A percentile compares a stretch with the other conserved stretches of the same genome.
Conservation (phyloP, 2,888 invertebrate species). For the Tetragonisca angustula region DNA sequence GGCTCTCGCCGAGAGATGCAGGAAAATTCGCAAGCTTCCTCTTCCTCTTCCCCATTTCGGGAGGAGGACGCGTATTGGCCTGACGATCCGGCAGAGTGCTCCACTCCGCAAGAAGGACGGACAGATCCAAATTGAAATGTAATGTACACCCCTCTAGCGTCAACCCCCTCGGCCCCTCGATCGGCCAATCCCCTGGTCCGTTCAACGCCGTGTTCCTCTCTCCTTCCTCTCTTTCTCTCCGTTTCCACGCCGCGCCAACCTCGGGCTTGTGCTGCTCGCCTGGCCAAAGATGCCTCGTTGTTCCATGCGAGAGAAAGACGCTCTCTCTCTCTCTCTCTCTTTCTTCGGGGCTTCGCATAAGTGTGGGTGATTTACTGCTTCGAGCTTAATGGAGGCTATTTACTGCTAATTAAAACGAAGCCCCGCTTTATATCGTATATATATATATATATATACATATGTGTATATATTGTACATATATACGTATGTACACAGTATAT, state of each 20-base stretch:
- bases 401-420: slow-evolving; percentile 83
- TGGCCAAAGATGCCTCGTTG: slow-evolving; percentile 68
- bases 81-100: slow-evolving; percentile 70
- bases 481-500: background rate
- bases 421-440: slow-evolving; percentile 76
- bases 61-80: slow-evolving; percentile 60
- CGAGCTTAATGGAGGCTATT: slow-evolving; percentile 82
- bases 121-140: slow-evolving; percentile 81
- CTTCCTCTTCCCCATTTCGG: slow-evolving; percentile 60
- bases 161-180: slow-evolving; percentile 33
- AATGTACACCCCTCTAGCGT: slow-evolving; percentile 75
- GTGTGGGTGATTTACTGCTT: slow-evolving; percentile 82
- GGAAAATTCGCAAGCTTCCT: slow-evolving; percentile 70
- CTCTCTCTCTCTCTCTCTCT: background rate
- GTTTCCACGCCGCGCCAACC: background rate
- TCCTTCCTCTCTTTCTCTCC: slow-evolving; percentile 6
- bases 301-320: slow-evolving; percentile 50
- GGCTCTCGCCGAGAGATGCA: slow-evolving; percentile 39
- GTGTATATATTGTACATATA: background rate
- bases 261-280: slow-evolving; percentile 15
- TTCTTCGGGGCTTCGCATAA: slow-evolving; percentile 71
- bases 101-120: slow-evolving; percentile 72
- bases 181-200: slow-evolving; percentile 46
- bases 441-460: slow-evolving; percentile 34
- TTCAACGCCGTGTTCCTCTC: slow-evolving; percentile 22